Percentiles rank a stretch among this genome's conserved stretches.
phyloP scores from a whole-genome alignment of 2,113 vertebrate genomes.

The Diadophis punctatus region DNA sequence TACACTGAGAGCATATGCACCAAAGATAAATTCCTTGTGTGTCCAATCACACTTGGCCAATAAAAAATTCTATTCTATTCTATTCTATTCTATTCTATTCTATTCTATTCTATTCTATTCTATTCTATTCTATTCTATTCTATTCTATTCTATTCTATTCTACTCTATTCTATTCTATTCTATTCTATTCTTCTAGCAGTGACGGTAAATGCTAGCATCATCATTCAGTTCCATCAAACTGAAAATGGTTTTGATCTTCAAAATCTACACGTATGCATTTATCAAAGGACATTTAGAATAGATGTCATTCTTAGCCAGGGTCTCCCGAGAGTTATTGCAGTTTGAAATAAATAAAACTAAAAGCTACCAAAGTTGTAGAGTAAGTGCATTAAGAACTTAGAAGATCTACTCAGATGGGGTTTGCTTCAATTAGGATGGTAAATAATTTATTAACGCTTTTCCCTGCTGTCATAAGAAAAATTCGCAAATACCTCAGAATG shows the following conservation, averaged over 20 bases:
- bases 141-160: no score
- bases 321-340: not conserved
- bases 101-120: no score
- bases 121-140: no score
- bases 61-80: no score
- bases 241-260: not conserved
- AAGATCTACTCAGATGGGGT: not conserved
- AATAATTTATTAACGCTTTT: conserved; percentile 35
- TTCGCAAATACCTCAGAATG: conserved; percentile 16
- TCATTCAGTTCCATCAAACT: not conserved
- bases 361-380: accelerated
- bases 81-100: no score
- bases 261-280: not conserved
- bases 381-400: conserved; percentile 19
- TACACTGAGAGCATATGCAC: no score
- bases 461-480: conserved; percentile 19
- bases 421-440: conserved; percentile 15
- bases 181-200: no score
- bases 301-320: not conserved
- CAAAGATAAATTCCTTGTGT: no score
- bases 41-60: no score
- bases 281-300: not conserved
- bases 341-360: not conserved
- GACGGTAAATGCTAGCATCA: not conserved
- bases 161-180: no score